phyloP scores from a whole-genome alignment of 1,140 invertebrate species.

The Lordiphosa clarofinis region DNA sequence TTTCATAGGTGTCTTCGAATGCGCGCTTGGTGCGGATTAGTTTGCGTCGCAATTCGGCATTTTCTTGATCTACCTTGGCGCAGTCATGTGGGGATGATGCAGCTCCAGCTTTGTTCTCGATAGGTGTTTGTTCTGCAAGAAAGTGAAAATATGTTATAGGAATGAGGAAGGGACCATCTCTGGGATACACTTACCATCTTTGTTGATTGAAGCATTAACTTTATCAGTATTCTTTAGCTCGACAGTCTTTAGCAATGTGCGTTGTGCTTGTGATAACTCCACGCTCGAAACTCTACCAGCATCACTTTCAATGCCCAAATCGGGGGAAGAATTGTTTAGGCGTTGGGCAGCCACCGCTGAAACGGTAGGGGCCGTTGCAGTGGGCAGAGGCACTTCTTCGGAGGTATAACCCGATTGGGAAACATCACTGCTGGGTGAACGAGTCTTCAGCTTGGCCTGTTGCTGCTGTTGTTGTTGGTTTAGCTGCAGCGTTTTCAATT shows the following conservation, averaged over 20 bases:
- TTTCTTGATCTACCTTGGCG: conserved; percentile 81
- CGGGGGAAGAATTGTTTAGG: conserved; percentile 83
- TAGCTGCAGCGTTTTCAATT: conserved; percentile 29
- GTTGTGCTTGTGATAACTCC: conserved; percentile 73
- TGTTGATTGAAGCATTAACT: not conserved
- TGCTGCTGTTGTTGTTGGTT: conserved; percentile 21
- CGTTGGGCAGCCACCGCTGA: conserved; percentile 56
- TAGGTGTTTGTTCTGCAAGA: conserved; percentile 33
- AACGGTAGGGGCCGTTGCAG: conserved; percentile 19
- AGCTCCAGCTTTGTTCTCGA: conserved; percentile 17
- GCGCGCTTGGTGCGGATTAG: conserved; percentile 80
- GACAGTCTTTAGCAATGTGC: conserved; percentile 59
- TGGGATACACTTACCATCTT: conserved; percentile 34
- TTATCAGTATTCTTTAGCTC: conserved; percentile 34
- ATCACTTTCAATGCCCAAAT: conserved; percentile 87
- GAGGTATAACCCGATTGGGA: conserved; percentile 74
- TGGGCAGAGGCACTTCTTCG: conserved; percentile 58
- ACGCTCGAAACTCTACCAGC: conserved; percentile 82
- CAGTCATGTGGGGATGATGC: conserved; percentile 53
- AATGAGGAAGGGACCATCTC: too few species aligned
- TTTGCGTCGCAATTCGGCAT: conserved; percentile 80
- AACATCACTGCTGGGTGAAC: conserved; percentile 54
- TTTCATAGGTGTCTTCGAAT: conserved; percentile 82
- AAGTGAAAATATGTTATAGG: not conserved
- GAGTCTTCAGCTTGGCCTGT: conserved; percentile 26